Conservation (phyloP, 92 coral and sea anemone genomes). For the Porites lobata region DNA sequence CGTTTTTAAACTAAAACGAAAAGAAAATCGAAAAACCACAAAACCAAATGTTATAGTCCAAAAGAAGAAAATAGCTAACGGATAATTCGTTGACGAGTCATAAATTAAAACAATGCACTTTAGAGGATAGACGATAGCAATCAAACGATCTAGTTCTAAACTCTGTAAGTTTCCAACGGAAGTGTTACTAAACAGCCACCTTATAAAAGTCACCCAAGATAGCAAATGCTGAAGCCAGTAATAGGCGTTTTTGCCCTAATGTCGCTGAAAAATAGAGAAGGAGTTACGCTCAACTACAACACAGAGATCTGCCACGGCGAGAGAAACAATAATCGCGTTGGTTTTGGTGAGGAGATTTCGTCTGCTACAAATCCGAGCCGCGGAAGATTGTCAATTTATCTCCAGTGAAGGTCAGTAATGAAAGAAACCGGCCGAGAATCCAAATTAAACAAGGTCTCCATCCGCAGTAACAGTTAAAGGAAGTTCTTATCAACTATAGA, state of each 20-base stretch:
- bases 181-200: neutral
- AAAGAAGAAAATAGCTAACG: too few relatives aligned
- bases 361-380: neutral
- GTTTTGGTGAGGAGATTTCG: slow-evolving; percentile 11
- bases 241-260: neutral
- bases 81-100: too few relatives aligned
- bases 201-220: neutral
- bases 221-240: neutral
- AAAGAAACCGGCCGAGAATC: slow-evolving; percentile 16
- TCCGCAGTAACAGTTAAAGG: neutral
- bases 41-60: too few relatives aligned
- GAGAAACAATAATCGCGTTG: slow-evolving; percentile 12
- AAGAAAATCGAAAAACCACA: neutral
- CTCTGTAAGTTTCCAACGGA: slow-evolving; percentile 12
- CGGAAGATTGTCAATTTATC: slow-evolving; percentile 1
- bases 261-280: neutral
- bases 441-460: slow-evolving; percentile 8
- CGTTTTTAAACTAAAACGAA: neutral
- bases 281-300: slow-evolving; percentile 10
- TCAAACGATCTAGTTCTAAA: neutral
- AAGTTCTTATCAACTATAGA: neutral
- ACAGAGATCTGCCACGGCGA: slow-evolving; percentile 23
- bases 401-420: neutral
- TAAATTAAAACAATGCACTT: neutral
- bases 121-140: too few relatives aligned